Evolutionary conservation across 2,113 vertebrate species (phyloP), one percentile per base, ranked within the genome.

Genomic region (Pygoscelis antarcticus): DNA sequence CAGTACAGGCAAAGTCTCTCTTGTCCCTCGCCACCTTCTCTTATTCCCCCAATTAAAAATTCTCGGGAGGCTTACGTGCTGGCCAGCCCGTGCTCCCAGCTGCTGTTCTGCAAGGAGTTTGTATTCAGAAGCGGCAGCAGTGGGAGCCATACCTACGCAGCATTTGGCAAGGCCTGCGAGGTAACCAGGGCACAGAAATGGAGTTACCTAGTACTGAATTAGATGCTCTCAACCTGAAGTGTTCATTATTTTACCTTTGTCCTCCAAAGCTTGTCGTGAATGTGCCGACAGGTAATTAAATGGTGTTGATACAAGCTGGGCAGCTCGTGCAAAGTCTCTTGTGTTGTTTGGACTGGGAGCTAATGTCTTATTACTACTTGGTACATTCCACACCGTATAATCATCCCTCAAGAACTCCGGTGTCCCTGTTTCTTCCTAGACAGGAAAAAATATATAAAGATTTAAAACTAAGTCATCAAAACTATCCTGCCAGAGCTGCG

Each of bases 241-340:
- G 40, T 11, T 44, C 27, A 2, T 57, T 25, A 2, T 46, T 77
- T 90, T 93, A 99, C 99, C 99, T 98, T 97, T 98, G 42, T 97
- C 96, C 47, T 97, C 92, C 74, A 95, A 91, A 21, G 80, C 65
- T n/a, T 79, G 96, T 29, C 52, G 74, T 3, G 68, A 25, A 55
- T 83, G 93, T 1, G 62, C 75, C 0, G 95, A 91, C 42, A 98
- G 97, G 79, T 95, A 96, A 8, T 97, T 97, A 76, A 98, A 99
- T 0, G 99, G 99, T 0, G 99, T 99, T 68, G 99, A 99, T 11
- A 98, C 98, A 1, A 99, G 97, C 69, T 96, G 98, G 36, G 99
- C 98, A 36, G 98, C 95, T 82, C 97, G 91, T 30, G 98, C 98
- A 32, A 99, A 99, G 96, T 99, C 99, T 15, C 96, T 96, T 1